phyloP scores from a whole-genome alignment of 2,113 vertebrate genomes.

The Dascyllus trimaculatus region DNA sequence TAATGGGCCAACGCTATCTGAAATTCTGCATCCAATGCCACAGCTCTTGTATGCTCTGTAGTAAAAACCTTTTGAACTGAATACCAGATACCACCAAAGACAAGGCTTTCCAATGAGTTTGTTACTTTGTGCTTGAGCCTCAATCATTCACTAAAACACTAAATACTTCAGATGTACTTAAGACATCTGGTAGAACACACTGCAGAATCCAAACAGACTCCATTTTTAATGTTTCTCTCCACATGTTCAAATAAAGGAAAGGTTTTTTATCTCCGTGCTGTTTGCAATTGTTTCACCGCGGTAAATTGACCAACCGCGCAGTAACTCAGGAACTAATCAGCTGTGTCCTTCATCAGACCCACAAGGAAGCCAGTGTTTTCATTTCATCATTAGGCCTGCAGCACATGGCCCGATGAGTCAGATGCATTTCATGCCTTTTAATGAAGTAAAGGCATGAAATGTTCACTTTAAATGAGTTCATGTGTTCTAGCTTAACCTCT shows the following conservation, averaged over 20 bases:
- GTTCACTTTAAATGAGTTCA: background rate
- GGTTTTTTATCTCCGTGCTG: background rate
- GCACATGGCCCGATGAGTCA: slow-evolving; percentile 2
- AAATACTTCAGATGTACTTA: background rate
- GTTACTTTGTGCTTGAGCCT: background rate
- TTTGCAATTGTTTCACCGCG: background rate
- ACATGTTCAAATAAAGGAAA: too few species aligned
- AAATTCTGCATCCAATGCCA: background rate
- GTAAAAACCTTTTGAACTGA: background rate
- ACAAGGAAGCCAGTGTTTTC: slow-evolving; percentile 27
- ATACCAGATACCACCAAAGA: background rate
- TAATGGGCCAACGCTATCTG: background rate
- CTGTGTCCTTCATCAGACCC: background rate
- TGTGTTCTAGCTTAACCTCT: too few species aligned
- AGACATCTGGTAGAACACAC: background rate
- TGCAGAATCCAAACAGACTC: background rate
- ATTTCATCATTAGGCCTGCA: background rate
- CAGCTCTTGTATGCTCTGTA: background rate
- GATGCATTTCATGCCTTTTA: background rate
- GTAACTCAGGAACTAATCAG: background rate
- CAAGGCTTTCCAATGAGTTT: background rate
- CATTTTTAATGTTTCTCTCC: background rate
- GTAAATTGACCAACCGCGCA: background rate
- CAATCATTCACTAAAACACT: background rate
- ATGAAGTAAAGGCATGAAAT: background rate